Conservation (phyloP, 2,113 vertebrate species). For the Macquaria australasica region DNA sequence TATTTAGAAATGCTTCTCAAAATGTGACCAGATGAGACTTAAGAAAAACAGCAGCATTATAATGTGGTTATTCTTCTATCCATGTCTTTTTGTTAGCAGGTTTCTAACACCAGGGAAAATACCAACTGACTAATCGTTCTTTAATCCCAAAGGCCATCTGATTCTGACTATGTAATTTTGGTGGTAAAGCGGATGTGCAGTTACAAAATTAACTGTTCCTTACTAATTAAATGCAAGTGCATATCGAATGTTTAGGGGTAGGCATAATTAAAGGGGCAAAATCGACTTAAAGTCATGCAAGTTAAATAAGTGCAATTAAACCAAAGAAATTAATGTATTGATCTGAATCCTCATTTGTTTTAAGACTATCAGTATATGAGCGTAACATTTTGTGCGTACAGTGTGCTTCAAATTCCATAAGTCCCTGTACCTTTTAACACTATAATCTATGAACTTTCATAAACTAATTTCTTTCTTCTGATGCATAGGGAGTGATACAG, state of each 20-base stretch:
- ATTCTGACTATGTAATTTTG: constrained; percentile 65
- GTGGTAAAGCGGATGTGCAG: constrained; percentile 53
- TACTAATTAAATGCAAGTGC: constrained; percentile 71
- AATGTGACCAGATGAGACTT: neutral
- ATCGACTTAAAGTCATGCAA: constrained; percentile 73
- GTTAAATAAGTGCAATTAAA: constrained; percentile 74
- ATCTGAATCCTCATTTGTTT: constrained; percentile 70
- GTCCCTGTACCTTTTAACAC: neutral
- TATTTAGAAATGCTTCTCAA: constrained; percentile 1
- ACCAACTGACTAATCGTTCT: constrained; percentile 36
- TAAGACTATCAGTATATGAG: constrained; percentile 38
- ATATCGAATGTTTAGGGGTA: constrained; percentile 66
- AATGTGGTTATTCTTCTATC: neutral
- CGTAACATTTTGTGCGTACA: neutral
- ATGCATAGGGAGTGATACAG: neutral
- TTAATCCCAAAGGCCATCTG: constrained; percentile 28
- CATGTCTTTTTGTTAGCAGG: constrained; percentile 29
- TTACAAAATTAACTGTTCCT: constrained; percentile 61
- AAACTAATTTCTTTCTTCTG: neutral
- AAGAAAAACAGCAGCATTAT: neutral
- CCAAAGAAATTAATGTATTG: constrained; percentile 72
- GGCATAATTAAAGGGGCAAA: constrained; percentile 73
- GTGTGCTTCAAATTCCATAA: constrained; percentile 15
- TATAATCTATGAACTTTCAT: constrained; percentile 2
- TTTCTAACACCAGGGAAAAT: constrained; percentile 40